Percentiles rank a stretch among this genome's conserved stretches.
phyloP scores from a whole-genome alignment of 2,888 invertebrate genomes.

The Drepanosiphum platanoidis region DNA sequence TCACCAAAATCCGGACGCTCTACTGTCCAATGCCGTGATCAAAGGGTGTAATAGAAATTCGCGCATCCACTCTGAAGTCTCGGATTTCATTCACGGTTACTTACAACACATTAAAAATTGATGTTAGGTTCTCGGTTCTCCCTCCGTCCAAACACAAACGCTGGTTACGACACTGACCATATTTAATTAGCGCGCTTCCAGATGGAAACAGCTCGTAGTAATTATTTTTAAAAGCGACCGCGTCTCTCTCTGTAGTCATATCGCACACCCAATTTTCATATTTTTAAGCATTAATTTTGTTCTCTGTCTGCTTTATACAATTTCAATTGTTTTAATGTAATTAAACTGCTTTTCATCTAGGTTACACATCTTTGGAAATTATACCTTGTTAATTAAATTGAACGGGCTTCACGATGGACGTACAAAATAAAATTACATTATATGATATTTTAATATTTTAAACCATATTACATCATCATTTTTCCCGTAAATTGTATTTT shows the following conservation, averaged over 20 bases:
- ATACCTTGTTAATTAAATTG: neutral
- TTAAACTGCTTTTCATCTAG: neutral
- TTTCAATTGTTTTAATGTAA: neutral
- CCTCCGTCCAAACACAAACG: neutral
- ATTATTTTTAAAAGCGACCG: slow-evolving; percentile 20
- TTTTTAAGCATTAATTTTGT: slow-evolving; percentile 6
- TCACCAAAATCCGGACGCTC: no score
- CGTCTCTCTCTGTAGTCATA: neutral
- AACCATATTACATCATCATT: neutral
- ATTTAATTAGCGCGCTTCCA: neutral
- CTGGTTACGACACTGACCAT: no score
- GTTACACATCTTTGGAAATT: neutral
- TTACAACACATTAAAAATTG: neutral
- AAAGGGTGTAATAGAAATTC: neutral
- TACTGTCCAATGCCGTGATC: neutral
- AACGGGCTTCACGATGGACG: neutral
- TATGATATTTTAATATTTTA: neutral
- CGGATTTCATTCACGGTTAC: neutral
- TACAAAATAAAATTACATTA: neutral
- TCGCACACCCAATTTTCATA: neutral
- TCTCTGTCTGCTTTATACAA: neutral
- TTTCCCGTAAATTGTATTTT: no score
- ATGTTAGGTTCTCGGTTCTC: neutral
- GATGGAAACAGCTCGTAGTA: slow-evolving; percentile 1
- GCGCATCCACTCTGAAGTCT: neutral